Conservation (phyloP, 2,113 vertebrate species). For the Cheirogaleus medius region DNA sequence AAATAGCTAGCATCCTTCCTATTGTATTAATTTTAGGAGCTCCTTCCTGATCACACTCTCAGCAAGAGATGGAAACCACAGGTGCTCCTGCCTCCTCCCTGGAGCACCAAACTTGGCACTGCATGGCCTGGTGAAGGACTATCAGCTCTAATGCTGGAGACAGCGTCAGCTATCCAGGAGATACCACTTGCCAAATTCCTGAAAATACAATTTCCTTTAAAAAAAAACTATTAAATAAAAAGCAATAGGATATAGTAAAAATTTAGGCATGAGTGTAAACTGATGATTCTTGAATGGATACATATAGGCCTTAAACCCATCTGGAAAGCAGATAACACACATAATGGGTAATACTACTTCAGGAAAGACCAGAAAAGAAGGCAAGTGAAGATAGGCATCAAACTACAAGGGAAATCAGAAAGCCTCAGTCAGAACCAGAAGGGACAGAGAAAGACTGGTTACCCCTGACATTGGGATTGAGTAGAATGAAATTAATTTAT, state of each 20-base stretch:
- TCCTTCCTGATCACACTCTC: not conserved
- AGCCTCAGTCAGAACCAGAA: not conserved
- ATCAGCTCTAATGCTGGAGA: not conserved
- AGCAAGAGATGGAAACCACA: not conserved
- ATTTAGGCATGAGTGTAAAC: not conserved
- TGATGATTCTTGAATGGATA: not conserved
- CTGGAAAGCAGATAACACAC: not conserved
- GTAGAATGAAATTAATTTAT: constrained; percentile 14
- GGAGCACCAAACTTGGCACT: not conserved
- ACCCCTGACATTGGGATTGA: not conserved
- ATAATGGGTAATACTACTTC: not conserved
- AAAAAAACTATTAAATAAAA: constrained; percentile 7
- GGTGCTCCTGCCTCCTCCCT: not conserved
- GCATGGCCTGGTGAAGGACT: not conserved
- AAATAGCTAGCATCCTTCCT: not conserved
- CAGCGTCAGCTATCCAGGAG: not conserved
- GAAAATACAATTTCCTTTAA: not conserved
- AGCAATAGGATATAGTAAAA: not conserved
- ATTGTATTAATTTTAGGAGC: not conserved
- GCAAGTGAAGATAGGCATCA: not conserved
- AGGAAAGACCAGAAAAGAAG: constrained; percentile 17
- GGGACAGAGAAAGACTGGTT: not conserved
- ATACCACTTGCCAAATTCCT: not conserved
- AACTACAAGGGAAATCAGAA: not conserved
- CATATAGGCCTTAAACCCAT: not conserved